Evolutionary conservation across 2,797 vertebrate genomes (phyloP), one percentile per base, ranked within the genome.

Genomic region (Sebastiscus tertius): DNA sequence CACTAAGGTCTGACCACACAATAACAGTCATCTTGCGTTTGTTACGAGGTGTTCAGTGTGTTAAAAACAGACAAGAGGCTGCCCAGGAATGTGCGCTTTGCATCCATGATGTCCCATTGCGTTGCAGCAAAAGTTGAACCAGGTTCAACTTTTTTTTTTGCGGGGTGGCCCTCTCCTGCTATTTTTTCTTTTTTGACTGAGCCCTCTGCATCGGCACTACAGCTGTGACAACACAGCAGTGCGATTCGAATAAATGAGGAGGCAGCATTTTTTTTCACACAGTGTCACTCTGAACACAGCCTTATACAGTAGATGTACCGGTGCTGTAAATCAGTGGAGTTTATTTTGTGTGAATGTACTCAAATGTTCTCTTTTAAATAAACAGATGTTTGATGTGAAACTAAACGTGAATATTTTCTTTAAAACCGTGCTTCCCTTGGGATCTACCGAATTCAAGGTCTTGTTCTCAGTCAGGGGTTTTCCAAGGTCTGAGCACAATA

Each of bases 401-500:
- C 39, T 20, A 6, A 65, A 75, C 24, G 11, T 34, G 36, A 36
- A 58, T 73, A 70, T 80, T 64, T 79, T 84, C 34, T 79, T 69
- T 78, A 58, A 75, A 83, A 49, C 60, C 24, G 16, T 60, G 49
- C 59, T 59, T 68, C 60, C 77, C 68, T 82, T 83, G 46, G 56
- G 67, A 79, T 73, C 75, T 61, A 29, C 46, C 66, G 71, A 31
- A 72, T 42, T 54, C 64, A 85, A 83, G 83, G 74, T 60, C 68
- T 63, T 79, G 4, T 76, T 77, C 58, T 87, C 42, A 66, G 73
- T 31, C 54, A 29, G 24, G 18, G 33, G 11, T 24, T 88, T 83
- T 79, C 76, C 84, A 88, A 83, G 79, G 85, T 65, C 33, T 36
- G 60, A 69, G 52, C 33, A 76, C 27, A 69, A 26, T 22, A 49